phyloP scores from a whole-genome alignment of 1,140 invertebrate species.

The Megalopta genalis region DNA sequence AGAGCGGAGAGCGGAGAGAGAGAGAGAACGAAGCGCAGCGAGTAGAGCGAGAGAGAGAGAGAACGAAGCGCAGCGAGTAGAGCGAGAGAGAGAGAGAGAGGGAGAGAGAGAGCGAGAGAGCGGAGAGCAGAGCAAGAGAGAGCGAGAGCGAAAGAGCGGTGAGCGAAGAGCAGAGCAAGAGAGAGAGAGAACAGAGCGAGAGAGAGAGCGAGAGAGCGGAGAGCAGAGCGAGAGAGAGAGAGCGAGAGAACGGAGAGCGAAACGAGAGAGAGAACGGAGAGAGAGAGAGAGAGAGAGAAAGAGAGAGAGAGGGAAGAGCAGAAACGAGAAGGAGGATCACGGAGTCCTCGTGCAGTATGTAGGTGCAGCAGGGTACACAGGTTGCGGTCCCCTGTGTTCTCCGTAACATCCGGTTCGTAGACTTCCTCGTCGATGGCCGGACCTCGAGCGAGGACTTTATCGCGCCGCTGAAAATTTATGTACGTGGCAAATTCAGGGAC shows the following conservation, averaged over 20 bases:
- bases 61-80: too few relatives aligned
- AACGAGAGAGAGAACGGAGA: too few relatives aligned
- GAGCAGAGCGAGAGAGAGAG: background rate
- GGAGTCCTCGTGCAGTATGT: slow-evolving; percentile 6
- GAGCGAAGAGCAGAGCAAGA: too few relatives aligned
- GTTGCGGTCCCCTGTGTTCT: slow-evolving; percentile 11
- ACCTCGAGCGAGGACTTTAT: slow-evolving; percentile 56
- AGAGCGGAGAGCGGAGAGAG: too few relatives aligned
- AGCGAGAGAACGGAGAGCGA: slow-evolving; percentile 8
- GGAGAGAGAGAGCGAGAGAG: background rate
- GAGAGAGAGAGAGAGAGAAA: too few relatives aligned
- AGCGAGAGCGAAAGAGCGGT: too few relatives aligned
- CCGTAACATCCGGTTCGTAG: slow-evolving; percentile 57
- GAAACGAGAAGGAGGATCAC: slow-evolving; percentile 29
- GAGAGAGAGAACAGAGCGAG: too few relatives aligned
- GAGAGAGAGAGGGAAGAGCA: background rate
- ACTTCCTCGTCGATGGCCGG: slow-evolving; percentile 49
- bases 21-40: too few relatives aligned
- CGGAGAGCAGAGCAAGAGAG: slow-evolving; percentile 1
- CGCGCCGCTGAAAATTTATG: slow-evolving; percentile 56
- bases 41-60: too few relatives aligned
- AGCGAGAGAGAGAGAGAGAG: background rate
- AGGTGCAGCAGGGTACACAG: background rate
- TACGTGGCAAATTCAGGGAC: slow-evolving; percentile 49
- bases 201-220: background rate